Conservation (phyloP, 2,113 vertebrate genomes). For the Choloepus hoffmanni region DNA sequence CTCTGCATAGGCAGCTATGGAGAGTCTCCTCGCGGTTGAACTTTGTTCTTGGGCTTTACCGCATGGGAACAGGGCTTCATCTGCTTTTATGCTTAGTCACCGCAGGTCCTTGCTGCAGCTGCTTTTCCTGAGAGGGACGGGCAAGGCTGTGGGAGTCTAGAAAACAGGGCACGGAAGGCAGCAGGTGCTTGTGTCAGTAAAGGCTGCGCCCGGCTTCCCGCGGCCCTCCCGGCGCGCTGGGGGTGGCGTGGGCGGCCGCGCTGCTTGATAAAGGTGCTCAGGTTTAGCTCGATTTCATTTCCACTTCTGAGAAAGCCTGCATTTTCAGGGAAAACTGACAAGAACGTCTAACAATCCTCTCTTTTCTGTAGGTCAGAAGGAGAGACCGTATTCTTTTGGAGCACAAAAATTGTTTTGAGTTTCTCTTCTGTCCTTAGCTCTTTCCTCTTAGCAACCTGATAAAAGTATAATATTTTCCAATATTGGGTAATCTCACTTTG, state of each 20-base stretch:
- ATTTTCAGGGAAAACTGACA: neutral
- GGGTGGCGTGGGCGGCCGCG: neutral
- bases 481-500: neutral
- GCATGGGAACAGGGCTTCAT: neutral
- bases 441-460: neutral
- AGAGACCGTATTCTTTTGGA: neutral
- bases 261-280: neutral
- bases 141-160: neutral
- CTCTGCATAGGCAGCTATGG: neutral
- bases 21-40: neutral
- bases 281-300: slow-evolving; percentile 23
- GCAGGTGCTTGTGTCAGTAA: slow-evolving; percentile 47
- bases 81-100: neutral
- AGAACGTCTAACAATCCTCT: neutral
- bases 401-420: neutral
- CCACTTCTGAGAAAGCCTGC: neutral
- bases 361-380: neutral
- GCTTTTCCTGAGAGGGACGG: neutral
- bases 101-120: neutral
- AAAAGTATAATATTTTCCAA: neutral
- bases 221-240: neutral
- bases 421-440: neutral
- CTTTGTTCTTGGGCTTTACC: neutral
- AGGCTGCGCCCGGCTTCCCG: neutral
- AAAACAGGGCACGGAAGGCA: neutral